A percentile compares a stretch with the other conserved stretches of the same genome.
phyloP scores from a whole-genome alignment of 2,113 vertebrate species.

The Balaeniceps rex region DNA sequence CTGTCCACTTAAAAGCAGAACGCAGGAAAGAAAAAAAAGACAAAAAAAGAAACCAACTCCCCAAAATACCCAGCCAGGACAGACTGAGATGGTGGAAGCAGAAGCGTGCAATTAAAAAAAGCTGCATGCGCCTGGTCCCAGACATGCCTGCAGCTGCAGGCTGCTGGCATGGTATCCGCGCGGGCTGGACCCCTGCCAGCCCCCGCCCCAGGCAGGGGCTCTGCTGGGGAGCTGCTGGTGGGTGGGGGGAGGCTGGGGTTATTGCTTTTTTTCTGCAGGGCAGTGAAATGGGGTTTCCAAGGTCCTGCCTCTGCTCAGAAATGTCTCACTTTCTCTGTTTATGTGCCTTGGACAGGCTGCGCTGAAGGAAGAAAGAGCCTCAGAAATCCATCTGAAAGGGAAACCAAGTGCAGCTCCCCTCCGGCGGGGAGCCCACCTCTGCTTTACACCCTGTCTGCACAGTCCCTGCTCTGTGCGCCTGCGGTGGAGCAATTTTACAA shows the following conservation, averaged over 20 bases:
- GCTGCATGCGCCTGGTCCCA: background rate
- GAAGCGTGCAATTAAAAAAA: background rate
- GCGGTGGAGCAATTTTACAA: background rate
- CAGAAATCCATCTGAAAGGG: background rate
- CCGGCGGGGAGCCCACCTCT: background rate
- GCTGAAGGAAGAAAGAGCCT: background rate
- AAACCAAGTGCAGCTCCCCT: background rate
- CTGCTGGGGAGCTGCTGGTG: background rate
- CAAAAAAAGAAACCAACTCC: background rate
- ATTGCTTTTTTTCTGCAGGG: background rate
- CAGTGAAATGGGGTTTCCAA: background rate
- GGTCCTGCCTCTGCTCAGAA: background rate
- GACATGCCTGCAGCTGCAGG: conserved; percentile 70
- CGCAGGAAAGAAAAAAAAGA: background rate
- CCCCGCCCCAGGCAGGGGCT: conserved; percentile 10
- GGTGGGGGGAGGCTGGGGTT: background rate
- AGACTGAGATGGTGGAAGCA: background rate
- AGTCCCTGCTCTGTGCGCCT: background rate
- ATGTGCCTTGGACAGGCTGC: background rate
- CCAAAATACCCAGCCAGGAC: background rate
- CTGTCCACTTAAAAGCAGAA: background rate
- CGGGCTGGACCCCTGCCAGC: conserved; percentile 36
- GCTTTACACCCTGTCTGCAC: background rate
- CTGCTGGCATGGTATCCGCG: conserved; percentile 17
- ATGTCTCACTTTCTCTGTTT: background rate